A percentile compares a stretch with the other conserved stretches of the same genome.
Evolutionary conservation across 2,888 invertebrate species (phyloP).

Genomic region (Phymatocera aterrima): DNA sequence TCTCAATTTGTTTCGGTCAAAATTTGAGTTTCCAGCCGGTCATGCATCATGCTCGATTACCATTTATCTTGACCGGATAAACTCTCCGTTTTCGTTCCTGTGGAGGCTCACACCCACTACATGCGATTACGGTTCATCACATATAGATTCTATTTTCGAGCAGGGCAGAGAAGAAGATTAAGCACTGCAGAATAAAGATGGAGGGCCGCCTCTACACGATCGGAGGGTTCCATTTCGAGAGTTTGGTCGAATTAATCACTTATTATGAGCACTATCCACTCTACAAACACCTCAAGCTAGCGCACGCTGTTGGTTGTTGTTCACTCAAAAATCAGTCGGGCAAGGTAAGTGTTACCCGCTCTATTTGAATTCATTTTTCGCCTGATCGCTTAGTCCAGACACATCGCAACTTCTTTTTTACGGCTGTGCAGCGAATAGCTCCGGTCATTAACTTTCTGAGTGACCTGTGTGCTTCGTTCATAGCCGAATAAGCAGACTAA

Average conservation of each 20-base stretch:
- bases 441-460: no score
- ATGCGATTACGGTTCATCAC: neutral
- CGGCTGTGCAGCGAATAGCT: no score
- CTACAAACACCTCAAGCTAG: constrained; percentile 92
- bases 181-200: constrained; percentile 96
- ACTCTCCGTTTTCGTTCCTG: neutral
- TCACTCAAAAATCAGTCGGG: neutral
- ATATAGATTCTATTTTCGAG: constrained; percentile 57
- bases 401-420: no score
- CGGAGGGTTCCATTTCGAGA: constrained; percentile 95
- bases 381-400: neutral
- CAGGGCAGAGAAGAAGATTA: constrained; percentile 95
- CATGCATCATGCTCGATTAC: neutral
- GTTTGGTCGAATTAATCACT: constrained; percentile 92
- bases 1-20: neutral
- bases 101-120: neutral
- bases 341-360: neutral
- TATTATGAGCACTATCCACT: constrained; percentile 94
- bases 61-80: neutral
- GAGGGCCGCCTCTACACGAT: constrained; percentile 95
- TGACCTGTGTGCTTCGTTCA: no score
- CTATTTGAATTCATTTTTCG: neutral
- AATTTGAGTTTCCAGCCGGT: neutral
- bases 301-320: constrained; percentile 87
- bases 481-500: no score